Percentiles rank a stretch among this genome's conserved stretches.
Conservation (phyloP, 2,797 vertebrate species). For the Loris lydekkerianus region DNA sequence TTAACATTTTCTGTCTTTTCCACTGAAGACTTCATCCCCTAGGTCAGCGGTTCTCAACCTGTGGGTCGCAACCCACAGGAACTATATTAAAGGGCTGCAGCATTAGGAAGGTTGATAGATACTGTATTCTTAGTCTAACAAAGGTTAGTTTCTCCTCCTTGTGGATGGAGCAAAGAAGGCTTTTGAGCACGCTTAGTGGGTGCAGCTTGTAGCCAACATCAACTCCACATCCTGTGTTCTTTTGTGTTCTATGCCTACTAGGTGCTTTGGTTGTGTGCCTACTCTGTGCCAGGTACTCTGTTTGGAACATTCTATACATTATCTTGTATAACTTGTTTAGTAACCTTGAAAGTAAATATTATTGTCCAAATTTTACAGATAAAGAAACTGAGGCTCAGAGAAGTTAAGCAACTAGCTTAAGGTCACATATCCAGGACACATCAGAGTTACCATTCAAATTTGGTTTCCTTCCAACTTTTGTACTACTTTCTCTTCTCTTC, state of each 20-base stretch:
- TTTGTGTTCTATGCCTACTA: neutral
- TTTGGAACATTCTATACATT: neutral
- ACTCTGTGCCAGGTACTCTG: neutral
- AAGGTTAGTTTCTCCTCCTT: neutral
- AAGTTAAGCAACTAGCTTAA: neutral
- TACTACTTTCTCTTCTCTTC: neutral
- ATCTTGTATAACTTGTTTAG: neutral
- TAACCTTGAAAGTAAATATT: neutral
- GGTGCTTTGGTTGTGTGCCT: neutral
- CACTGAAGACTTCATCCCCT: neutral
- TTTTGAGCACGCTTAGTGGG: slow-evolving; percentile 37
- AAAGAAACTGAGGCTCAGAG: slow-evolving; percentile 30
- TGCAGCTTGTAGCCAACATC: neutral
- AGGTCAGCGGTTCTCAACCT: too few relatives aligned
- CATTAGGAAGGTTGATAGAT: too few relatives aligned
- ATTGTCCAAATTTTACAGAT: slow-evolving; percentile 1
- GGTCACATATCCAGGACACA: neutral
- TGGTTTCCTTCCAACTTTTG: neutral
- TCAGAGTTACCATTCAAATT: neutral
- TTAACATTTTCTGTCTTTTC: neutral
- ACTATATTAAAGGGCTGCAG: too few relatives aligned
- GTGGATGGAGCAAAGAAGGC: neutral
- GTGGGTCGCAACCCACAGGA: too few relatives aligned
- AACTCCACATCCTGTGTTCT: neutral
- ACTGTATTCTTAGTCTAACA: neutral